Base-by-base conservation (phyloP, 1,140 invertebrate genomes). In the Dreissena rostriformis region DNA sequence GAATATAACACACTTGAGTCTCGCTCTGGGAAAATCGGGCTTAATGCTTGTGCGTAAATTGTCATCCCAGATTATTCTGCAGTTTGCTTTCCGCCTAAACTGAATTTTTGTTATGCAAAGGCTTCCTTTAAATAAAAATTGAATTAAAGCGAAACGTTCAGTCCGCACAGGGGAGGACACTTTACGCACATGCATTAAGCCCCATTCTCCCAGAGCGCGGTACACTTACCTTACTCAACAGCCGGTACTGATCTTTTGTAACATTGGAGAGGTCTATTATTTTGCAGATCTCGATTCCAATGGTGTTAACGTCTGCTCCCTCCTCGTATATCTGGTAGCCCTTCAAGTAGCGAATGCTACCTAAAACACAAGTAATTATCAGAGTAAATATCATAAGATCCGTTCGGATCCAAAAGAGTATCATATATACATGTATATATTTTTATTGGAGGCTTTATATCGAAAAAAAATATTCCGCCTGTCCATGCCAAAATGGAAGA, bases 241-340 rank as follows among this genome's bases (percentile, higher is more conserved):
- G 61, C 15, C 12, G 65, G 11, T 66, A 39, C 17, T 78, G 29
- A 11, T 65, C 15, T 76, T 65, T 51, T 61, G 29, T 65, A n/a
- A 67, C 26, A 15, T 67, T 26, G 0, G 75, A 67, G 10, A 78
- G n/a, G 26, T 78, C 75, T 65, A 78, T 65, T 6, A 78, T 49
- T 19, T n/a, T 65, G 29, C 75, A 78, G 15, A 14, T 17, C 39
- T n/a, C 53, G 1, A 5, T 52, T 8, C 63, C 63, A 52, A 66
- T 51, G 19, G 63, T 78, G 7, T 51, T 51, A 17, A 24, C 17
- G 26, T 24, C n/a, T 1, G 51, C 67, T 22, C 75, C 75, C 12
- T 24, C 6, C 24, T 78, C 28, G 12, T 51, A 67, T 19, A 78
- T 49, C 61, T 78, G 75, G 51, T 51, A 78, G n/a, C 75, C 75